Base-by-base conservation (phyloP, 2,888 invertebrate genomes). In the Agriopis leucophaearia region DNA sequence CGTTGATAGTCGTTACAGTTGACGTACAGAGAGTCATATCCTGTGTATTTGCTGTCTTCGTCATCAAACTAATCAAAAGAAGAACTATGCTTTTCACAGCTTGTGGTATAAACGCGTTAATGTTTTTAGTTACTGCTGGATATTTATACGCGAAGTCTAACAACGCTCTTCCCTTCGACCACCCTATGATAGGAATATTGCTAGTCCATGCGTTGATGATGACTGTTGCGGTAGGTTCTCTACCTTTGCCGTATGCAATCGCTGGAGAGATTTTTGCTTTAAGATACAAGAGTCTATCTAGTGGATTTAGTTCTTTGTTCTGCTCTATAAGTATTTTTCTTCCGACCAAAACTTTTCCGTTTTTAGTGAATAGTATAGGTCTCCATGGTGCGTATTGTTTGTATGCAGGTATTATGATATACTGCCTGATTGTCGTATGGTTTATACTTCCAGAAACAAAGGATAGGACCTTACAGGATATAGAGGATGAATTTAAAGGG, bases 191-290 rank as follows among this genome's bases (percentile, higher is more conserved):
- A 58, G 91, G 90, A 1, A 77, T 85, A 1, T 38, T 77, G 2
- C 70, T 91, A 18, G 80, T 88, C 8, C 90, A 90, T 45, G 74
- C 87, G 0, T 87, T 95, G 69, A 95, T 95, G 76, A 88, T 93
- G 18, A 94, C 95, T 2, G 89, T 95, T 42, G 92, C 94, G 0
- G 89, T 95, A 1, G 96, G 96, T 0, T 87, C 95, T 1, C 88
- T 95, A 8, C 95, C 96, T 0, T 77, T 96, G 42, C 96, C 96
- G 0, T 96, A 96, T 88, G 95, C 96, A 8, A 94, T 96, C 84
- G 95, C 96, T 61, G 96, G 96, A 0, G 96, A 97, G 83, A 86
- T 96, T 6, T 96, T 96, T 74, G 94, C 96, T 3, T 86, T 95
- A 36, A 92, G 93, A 63, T 94, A 94, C 50, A 91, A 96, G 60